phyloP scores from a whole-genome alignment of 1,140 invertebrate species.

The Papilio machaon region DNA sequence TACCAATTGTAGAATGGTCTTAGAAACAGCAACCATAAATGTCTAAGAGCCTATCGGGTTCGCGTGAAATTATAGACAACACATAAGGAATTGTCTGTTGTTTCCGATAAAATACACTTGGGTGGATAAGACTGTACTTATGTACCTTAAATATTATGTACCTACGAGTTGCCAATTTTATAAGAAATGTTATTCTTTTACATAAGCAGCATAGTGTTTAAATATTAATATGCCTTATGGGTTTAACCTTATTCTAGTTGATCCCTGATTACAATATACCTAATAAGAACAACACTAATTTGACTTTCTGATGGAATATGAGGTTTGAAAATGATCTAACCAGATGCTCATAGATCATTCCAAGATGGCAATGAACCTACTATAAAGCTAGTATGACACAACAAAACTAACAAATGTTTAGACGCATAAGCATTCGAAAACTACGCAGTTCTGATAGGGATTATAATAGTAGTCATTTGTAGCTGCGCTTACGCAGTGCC shows the following conservation, averaged over 20 bases:
- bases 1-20: constrained; percentile 39
- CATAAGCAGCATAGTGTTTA: not conserved
- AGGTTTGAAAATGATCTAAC: not conserved
- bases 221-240: no score
- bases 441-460: constrained; percentile 63
- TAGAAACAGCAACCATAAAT: constrained; percentile 33
- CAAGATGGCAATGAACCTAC: constrained; percentile 7
- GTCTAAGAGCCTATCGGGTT: not conserved
- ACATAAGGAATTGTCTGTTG: not conserved
- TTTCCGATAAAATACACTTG: not conserved
- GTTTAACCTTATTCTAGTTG: no score
- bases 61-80: constrained; percentile 13
- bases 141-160: not conserved
- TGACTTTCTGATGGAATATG: not conserved
- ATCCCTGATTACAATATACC: not conserved
- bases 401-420: constrained; percentile 44
- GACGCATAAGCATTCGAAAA: constrained; percentile 55
- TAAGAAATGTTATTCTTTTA: not conserved
- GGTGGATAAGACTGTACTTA: not conserved
- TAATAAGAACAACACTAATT: not conserved
- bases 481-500: constrained; percentile 67
- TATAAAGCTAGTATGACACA: constrained; percentile 41
- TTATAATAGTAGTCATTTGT: constrained; percentile 65
- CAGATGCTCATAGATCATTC: not conserved
- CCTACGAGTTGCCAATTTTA: not conserved